Conservation (phyloP, 2,888 invertebrate species). For the Beris morrisii region DNA sequence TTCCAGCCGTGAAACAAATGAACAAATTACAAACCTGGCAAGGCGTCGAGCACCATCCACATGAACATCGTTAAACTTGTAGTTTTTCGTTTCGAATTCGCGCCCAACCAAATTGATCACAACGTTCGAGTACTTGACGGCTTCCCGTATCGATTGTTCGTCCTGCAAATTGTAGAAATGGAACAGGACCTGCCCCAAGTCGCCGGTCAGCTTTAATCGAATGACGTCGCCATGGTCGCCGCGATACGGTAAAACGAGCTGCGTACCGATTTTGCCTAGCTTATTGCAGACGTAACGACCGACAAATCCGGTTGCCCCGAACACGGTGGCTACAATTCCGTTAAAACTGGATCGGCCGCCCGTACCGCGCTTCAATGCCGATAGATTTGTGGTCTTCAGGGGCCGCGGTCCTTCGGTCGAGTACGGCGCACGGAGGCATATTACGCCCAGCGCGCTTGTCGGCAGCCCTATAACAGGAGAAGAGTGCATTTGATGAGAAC, state of each 20-base stretch:
- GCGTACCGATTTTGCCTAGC: constrained; percentile 83
- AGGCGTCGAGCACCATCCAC: constrained; percentile 80
- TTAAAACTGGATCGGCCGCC: constrained; percentile 96
- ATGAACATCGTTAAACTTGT: constrained; percentile 82
- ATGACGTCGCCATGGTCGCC: constrained; percentile 79
- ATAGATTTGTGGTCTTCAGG: constrained; percentile 61
- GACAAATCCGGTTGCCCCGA: constrained; percentile 88
- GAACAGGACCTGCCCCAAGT: constrained; percentile 93
- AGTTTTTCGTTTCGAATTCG: constrained; percentile 91
- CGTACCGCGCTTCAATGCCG: constrained; percentile 77
- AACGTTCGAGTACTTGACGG: constrained; percentile 93
- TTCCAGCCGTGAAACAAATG: neutral
- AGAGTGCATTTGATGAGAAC: constrained; percentile 14
- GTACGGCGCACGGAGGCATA: constrained; percentile 48
- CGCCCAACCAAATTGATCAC: constrained; percentile 93
- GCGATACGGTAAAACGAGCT: constrained; percentile 91
- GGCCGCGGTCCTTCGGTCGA: constrained; percentile 51
- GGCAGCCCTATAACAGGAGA: constrained; percentile 46
- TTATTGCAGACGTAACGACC: constrained; percentile 87
- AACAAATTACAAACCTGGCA: constrained; percentile 64
- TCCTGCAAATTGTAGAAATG: constrained; percentile 82
- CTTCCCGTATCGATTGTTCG: constrained; percentile 80
- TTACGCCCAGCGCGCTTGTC: constrained; percentile 49
- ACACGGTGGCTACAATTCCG: constrained; percentile 97
- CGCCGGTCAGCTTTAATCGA: constrained; percentile 83